Base-by-base conservation (phyloP, 2,888 invertebrate species). In the Harpalus rubripes region DNA sequence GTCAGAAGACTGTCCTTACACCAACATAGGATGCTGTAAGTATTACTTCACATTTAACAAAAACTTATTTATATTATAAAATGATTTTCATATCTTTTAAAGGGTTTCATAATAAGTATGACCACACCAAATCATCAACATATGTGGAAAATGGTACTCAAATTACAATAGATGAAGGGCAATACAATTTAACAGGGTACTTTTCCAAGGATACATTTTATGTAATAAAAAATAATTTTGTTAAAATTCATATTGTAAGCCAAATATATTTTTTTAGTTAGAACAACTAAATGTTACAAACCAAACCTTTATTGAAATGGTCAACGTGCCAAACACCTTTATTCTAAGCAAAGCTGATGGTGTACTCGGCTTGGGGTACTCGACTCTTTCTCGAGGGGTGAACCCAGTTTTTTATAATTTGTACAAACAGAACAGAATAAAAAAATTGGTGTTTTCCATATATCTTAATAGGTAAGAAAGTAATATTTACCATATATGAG, bases 241-340 rank as follows among this genome's bases (percentile, higher is more conserved):
- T 10, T 10, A 10, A 16, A 22, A 63, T 10, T 63, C 16, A 16
- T 59, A 59, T 18, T 59, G 18, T 8, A 16, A 59, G 10, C 5
- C 44, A 12, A 18, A 63, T 22, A 79, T 86, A 8, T 63, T 65
- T 65, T 41, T 61, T 61, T 78, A 94, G 94, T 89, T 95, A 82
- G 93, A 92, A 0, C 93, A 92, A 86, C 87, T 94, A 5, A 90
- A 92, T 86, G 92, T 95, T 3, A 90, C 91, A 85, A 91, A 92
- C 82, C 95, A 95, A 90, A 93, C 93, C n/a, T 96, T 96, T 91
- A 94, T 94, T 15, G 96, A 96, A 90, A 95, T 95, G 85, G 92
- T 92, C 0, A 90, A 92, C 84, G 93, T 96, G 88, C 95, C 95
- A 1, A 93, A 93, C 58, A 92, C 93, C 1, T 95, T 95, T 89